Conservation (phyloP, 1,140 invertebrate genomes). For the Metopolophium dirhodum region DNA sequence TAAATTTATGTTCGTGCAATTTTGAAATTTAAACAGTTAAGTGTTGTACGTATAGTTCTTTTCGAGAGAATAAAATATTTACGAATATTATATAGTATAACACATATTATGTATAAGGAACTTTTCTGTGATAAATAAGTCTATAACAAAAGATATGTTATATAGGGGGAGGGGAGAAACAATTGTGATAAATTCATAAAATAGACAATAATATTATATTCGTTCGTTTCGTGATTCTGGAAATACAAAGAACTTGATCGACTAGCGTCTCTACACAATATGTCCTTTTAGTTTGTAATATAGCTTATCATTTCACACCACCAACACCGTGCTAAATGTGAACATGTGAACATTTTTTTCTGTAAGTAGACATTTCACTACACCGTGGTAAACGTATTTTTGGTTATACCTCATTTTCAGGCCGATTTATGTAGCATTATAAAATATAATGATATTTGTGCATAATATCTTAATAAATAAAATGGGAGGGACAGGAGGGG, state of each 20-base stretch:
- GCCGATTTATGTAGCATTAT: not conserved
- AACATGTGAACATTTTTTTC: not conserved
- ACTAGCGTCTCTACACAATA: not conserved
- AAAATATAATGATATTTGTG: not conserved
- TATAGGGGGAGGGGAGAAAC: not conserved
- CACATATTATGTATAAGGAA: conserved; percentile 30
- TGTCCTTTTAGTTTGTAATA: not conserved
- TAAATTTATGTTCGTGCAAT: not conserved
- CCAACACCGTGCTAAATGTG: not conserved
- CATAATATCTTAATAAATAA: not conserved
- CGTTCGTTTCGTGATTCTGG: not conserved
- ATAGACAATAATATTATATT: not conserved
- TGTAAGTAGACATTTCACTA: not conserved
- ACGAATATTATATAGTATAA: conserved; percentile 26
- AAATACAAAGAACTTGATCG: not conserved
- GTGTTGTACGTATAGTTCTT: not conserved
- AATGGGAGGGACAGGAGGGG: not conserved
- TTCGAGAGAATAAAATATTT: conserved; percentile 5
- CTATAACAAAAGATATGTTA: conserved; percentile 23
- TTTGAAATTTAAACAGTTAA: not conserved
- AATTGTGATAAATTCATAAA: not conserved
- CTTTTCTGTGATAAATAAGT: conserved; percentile 37
- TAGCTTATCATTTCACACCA: not conserved
- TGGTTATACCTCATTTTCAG: not conserved
- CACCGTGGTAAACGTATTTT: not conserved